Evolutionary conservation across 2,888 invertebrate genomes (phyloP).

Genomic region (Sphaerophoria rueppellii): DNA sequence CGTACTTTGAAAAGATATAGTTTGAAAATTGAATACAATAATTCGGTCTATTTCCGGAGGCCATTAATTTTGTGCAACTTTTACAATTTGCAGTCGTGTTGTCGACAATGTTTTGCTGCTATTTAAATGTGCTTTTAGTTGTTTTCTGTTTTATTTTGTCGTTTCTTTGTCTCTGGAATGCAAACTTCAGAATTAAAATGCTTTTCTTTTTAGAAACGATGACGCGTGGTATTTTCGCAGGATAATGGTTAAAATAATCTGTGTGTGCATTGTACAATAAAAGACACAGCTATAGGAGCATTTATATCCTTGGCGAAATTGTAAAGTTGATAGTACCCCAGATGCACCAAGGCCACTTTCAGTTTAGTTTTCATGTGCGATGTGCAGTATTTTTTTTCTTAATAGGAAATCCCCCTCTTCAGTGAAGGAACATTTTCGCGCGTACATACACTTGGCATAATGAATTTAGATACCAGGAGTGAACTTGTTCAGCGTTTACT

Average conservation of each 20-base stretch:
- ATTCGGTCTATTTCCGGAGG: slow-evolving; percentile 58
- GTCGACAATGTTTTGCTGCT: background rate
- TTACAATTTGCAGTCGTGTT: background rate
- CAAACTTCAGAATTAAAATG: slow-evolving; percentile 12
- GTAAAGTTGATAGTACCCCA: slow-evolving; percentile 19
- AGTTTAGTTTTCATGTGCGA: background rate
- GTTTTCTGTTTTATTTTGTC: background rate
- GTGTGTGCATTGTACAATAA: slow-evolving; percentile 5
- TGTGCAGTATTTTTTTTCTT: background rate
- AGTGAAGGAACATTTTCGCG: background rate
- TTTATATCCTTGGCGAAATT: slow-evolving; percentile 20
- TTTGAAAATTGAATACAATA: slow-evolving; percentile 38
- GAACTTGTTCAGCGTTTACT: background rate
- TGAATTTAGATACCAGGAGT: background rate
- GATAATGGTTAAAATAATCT: slow-evolving; percentile 40
- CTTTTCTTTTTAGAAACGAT: slow-evolving; percentile 30
- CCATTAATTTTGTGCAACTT: background rate
- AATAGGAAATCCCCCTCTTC: slow-evolving; percentile 15
- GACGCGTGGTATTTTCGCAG: slow-evolving; percentile 37
- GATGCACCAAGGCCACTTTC: slow-evolving; percentile 17
- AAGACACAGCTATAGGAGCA: background rate
- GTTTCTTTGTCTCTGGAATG: slow-evolving; percentile 27
- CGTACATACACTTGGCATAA: background rate
- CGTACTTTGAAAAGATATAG: background rate
- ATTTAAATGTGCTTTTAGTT: background rate